phyloP scores from a whole-genome alignment of 1,140 invertebrate species.

The Drosophila biarmipes region DNA sequence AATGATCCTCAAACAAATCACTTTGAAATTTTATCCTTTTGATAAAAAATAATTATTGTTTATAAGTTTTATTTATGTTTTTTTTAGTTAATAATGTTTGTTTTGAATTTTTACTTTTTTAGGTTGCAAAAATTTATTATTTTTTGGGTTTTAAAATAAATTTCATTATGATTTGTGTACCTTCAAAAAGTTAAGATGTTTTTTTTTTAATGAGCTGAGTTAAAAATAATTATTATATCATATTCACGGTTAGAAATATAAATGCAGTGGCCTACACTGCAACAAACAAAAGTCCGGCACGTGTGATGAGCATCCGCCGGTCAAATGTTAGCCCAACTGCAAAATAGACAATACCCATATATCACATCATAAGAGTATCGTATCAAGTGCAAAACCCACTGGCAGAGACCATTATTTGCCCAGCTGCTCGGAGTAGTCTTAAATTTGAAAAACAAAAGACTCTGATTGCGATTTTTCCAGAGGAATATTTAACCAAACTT shows the following conservation, averaged over 20 bases:
- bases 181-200: not conserved
- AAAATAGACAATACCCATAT: not conserved
- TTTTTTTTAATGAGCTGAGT: no score
- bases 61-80: no score
- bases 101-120: no score
- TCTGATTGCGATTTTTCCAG: not conserved
- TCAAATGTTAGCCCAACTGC: conserved; percentile 10
- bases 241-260: not conserved
- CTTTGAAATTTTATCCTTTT: no score
- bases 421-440: not conserved
- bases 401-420: conserved; percentile 5
- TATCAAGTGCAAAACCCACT: conserved; percentile 1
- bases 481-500: not conserved
- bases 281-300: not conserved
- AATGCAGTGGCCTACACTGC: not conserved
- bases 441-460: not conserved
- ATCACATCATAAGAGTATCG: no score
- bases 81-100: no score
- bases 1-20: no score
- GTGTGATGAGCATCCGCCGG: not conserved
- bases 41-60: no score
- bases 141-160: no score
- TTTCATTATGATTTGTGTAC: no score
- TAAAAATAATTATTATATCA: no score
- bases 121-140: no score